Evolutionary conservation across 2,797 vertebrate genomes (phyloP).

Genomic region (Coranthus polyacanthus): DNA sequence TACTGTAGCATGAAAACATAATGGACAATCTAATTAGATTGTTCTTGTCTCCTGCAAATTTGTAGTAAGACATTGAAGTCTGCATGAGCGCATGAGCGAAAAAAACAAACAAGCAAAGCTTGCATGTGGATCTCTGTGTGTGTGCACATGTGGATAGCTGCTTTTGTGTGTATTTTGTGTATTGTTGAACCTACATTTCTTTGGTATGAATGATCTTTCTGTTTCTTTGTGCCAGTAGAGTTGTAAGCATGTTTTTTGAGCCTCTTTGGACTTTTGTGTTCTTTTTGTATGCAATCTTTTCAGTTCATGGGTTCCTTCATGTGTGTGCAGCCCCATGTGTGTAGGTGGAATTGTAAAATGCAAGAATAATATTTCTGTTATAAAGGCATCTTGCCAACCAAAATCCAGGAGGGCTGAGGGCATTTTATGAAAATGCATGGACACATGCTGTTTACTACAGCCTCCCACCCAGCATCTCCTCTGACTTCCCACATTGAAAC

Average conservation of each 20-base stretch:
- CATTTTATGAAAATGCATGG: slow-evolving; percentile 71
- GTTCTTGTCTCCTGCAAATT: slow-evolving; percentile 53
- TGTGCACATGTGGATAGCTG: background rate
- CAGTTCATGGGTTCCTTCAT: slow-evolving; percentile 40
- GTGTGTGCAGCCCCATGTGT: slow-evolving; percentile 45
- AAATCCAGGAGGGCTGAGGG: slow-evolving; percentile 61
- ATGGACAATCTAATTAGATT: slow-evolving; percentile 64
- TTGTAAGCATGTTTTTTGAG: slow-evolving; percentile 23
- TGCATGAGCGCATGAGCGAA: slow-evolving; percentile 11
- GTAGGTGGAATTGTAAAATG: slow-evolving; percentile 71
- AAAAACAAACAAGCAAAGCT: too few species aligned
- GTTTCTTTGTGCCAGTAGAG: slow-evolving; percentile 1
- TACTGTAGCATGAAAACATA: slow-evolving; percentile 47
- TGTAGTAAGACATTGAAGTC: slow-evolving; percentile 26
- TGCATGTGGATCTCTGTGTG: slow-evolving; percentile 2
- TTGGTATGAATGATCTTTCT: slow-evolving; percentile 2
- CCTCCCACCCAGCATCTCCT: slow-evolving; percentile 70
- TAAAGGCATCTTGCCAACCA: slow-evolving; percentile 66
- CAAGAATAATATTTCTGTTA: slow-evolving; percentile 47
- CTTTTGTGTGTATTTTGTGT: background rate
- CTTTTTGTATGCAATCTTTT: slow-evolving; percentile 27
- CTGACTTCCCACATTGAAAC: slow-evolving; percentile 77
- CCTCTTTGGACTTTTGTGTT: slow-evolving; percentile 16
- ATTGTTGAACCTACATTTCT: background rate
- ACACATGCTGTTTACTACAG: slow-evolving; percentile 84